phyloP scores from a whole-genome alignment of 2,113 vertebrate species.

The Bubo bubo region DNA sequence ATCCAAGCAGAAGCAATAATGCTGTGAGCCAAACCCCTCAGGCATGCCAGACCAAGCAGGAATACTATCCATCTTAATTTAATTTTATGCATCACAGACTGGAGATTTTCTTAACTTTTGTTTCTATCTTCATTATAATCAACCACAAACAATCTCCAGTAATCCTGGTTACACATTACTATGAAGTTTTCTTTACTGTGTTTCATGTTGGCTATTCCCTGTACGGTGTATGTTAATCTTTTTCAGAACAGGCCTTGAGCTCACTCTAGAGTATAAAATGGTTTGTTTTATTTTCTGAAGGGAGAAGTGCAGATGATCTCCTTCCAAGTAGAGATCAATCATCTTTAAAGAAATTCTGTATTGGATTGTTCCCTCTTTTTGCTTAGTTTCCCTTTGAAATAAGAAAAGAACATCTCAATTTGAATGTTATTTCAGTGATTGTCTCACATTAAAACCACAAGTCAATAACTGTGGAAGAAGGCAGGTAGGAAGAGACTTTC shows the following conservation, averaged over 20 bases:
- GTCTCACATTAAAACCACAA: background rate
- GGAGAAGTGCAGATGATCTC: background rate
- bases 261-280: background rate
- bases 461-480: background rate
- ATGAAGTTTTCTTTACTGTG: background rate
- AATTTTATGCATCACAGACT: background rate
- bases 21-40: background rate
- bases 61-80: background rate
- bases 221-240: background rate
- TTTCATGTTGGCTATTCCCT: background rate
- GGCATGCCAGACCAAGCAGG: background rate
- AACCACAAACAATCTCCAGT: background rate
- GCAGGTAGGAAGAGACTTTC: background rate
- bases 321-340: slow-evolving; percentile 23
- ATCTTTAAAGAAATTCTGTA: slow-evolving; percentile 30
- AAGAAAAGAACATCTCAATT: background rate
- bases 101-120: background rate
- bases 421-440: background rate
- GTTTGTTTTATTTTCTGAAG: background rate
- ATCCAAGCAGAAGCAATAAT: background rate
- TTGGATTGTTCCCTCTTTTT: slow-evolving; percentile 37
- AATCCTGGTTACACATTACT: background rate
- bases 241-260: background rate
- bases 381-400: slow-evolving; percentile 29
- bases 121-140: background rate